These are phyloP conservation scores for Drosophila pseudoobscura DNA, from an alignment of 1,140 invertebrate genomes.

Conservation along the genomic window DNA sequence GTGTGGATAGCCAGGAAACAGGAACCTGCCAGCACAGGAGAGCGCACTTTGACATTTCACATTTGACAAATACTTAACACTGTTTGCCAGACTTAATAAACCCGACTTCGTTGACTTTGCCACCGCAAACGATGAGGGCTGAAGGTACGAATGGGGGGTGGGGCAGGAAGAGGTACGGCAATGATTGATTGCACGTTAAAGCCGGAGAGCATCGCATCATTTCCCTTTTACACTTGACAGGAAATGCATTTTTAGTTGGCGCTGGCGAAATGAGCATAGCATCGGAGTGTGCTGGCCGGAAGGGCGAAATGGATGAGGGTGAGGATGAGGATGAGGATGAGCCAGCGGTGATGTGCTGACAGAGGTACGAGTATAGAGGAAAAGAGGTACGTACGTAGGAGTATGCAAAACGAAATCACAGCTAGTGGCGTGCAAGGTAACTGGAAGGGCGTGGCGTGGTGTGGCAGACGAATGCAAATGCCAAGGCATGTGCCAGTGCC, in stretches of 20 bases:
- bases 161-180: constrained; percentile 45
- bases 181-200: constrained; percentile 79
- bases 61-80: constrained; percentile 80
- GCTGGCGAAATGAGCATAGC: constrained; percentile 74
- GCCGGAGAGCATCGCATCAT: constrained; percentile 76
- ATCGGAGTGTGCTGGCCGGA: constrained; percentile 44
- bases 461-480: constrained; percentile 27
- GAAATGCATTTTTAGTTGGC: constrained; percentile 79
- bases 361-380: constrained; percentile 4
- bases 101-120: constrained; percentile 72
- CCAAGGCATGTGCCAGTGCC: constrained; percentile 7
- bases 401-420: constrained; percentile 59
- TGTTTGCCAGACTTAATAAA: constrained; percentile 78
- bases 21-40: not conserved
- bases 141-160: not conserved
- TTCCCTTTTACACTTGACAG: constrained; percentile 79
- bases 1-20: constrained; percentile 23
- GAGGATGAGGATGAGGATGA: not conserved
- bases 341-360: not conserved
- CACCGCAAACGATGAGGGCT: constrained; percentile 34
- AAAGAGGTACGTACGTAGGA: constrained; percentile 17
- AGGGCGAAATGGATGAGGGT: not conserved
- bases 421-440: constrained; percentile 35
- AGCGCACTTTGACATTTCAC: constrained; percentile 63
- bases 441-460: not conserved